These are phyloP conservation scores for Rhimphoctona megacephalus DNA, from an alignment of 2,888 invertebrate species.

Conservation along the genomic window DNA sequence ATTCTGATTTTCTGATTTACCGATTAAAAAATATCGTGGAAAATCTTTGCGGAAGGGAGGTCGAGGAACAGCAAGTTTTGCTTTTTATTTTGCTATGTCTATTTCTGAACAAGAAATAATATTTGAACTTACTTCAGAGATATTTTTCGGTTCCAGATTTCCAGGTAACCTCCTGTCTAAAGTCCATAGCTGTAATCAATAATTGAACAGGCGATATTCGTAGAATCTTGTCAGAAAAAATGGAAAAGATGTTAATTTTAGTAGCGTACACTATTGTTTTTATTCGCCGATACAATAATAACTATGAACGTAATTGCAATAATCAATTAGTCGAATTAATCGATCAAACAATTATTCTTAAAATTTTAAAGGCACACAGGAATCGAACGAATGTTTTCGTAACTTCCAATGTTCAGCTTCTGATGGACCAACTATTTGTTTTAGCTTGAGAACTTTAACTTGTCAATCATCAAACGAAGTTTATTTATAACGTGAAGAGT, in stretches of 20 bases:
- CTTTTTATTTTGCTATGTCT: not conserved
- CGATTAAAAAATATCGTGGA: not conserved
- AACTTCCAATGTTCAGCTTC: not conserved
- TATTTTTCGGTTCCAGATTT: constrained; percentile 36
- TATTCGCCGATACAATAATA: constrained; percentile 39
- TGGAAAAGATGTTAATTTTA: not conserved
- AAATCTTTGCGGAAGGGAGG: constrained; percentile 78
- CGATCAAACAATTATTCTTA: not conserved
- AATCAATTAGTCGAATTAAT: not conserved
- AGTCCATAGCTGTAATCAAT: constrained; percentile 61
- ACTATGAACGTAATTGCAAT: constrained; percentile 3
- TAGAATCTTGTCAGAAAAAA: constrained; percentile 12
- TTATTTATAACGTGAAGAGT: constrained; percentile 16
- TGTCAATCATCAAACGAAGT: constrained; percentile 17
- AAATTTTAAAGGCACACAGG: not conserved
- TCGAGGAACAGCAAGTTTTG: constrained; percentile 77
- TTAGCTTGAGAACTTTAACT: constrained; percentile 13
- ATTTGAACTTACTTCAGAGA: constrained; percentile 63
- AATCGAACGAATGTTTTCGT: constrained; percentile 8
- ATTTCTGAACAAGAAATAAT: not conserved
- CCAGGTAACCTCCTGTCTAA: constrained; percentile 44
- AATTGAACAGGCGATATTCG: constrained; percentile 43
- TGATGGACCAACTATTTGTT: constrained; percentile 27
- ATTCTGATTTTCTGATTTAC: constrained; percentile 10
- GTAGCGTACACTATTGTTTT: constrained; percentile 22